Base-by-base conservation (phyloP, 2,113 vertebrate genomes). In the Halcyon malimbica region DNA sequence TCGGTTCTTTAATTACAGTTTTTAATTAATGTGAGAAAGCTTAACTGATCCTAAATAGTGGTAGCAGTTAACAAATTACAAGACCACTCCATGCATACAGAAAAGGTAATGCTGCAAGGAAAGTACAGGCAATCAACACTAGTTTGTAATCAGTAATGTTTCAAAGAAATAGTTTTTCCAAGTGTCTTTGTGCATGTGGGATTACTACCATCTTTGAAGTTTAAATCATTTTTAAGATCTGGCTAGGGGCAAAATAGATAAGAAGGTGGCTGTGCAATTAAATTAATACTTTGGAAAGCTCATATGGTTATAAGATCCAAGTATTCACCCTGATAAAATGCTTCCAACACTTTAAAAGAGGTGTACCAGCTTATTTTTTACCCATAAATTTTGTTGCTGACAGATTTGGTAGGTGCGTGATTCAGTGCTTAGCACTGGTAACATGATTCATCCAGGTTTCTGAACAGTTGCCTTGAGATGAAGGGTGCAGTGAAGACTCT, bases 21-120 rank as follows among this genome's bases (percentile, higher is more conserved):
- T 93, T 93, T 88, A 93, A 96, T 95, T 91, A 91, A 73, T 76
- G 42, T 87, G 63, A 93, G 87, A 95, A 95, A 90, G 57, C 67
- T 76, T 90, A 95, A 87, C 59, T 90, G 82, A 84, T 89, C 44
- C 59, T 93, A 85, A 89, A 76, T 70, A 39, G 25, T 70, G 48
- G 74, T 54, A 90, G 57, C 2, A 2, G 70, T 46, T 86, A 63
- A 95, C 63, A 87, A 91, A 87, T 85, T 91, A 83, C 74, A 78
- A 87, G 60, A 87, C 42, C 11, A 10, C n/a, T 62, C 50, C 41
- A 26, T 87, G 31, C 28, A 73, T 67, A 91, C 65, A 73, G 91
- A 91, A 93, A 76, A 91, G 37, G n/a, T 89, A 83, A 81, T 29
- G 83, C 56, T 92, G 80, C 60, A 51, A 95, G 81, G 39, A 84